Base-by-base conservation (phyloP, 2,888 invertebrate genomes). In the Heliconius erato region DNA sequence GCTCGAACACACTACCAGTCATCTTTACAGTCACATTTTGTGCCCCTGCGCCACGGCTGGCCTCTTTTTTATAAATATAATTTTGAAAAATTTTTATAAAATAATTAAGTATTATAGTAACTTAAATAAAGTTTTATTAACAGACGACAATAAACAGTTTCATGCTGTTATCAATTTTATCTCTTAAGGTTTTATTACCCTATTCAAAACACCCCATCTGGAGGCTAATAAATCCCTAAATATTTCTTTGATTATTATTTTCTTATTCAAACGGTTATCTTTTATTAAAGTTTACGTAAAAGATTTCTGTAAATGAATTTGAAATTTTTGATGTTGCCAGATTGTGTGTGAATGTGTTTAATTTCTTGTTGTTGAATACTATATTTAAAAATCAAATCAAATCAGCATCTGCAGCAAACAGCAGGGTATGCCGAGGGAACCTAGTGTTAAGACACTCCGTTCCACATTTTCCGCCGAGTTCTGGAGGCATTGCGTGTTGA, bases 111-210 rank as follows among this genome's bases (percentile, higher is more conserved):
- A 80, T 59, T 23, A 40, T 23, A 68, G 4, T 40, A 59, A 59
- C 59, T 69, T 74, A 71, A 28, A 76, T 71, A 81, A 69, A 65
- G 54, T 71, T 79, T 77, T 68, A 59, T 54, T 72, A 79, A 74
- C 44, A 79, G 74, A 67, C 12, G 59, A 68, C 76, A 76, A 76
- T 80, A 80, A 80, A 76, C 80, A 76, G 80, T 40, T 80, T 81
- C 69, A 59, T 54, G 71, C 79, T 79, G 74, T 81, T 81, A 81
- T 81, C 79, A 69, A 74, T 74, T 65, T 80, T 69, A 83, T 80
- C 71, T 80, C 65, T 49, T 74, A 76, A 69, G 68, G 40, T 74
- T 82, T 54, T 67, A 83, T 78, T 80, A 78, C 28, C 54, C 69
- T 28, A 49, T 79, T 76, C 69, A 59, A 69, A 71, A 76, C 71